Evolutionary conservation across 1,140 invertebrate species (phyloP).

Genomic region (Anastrepha obliqua): DNA sequence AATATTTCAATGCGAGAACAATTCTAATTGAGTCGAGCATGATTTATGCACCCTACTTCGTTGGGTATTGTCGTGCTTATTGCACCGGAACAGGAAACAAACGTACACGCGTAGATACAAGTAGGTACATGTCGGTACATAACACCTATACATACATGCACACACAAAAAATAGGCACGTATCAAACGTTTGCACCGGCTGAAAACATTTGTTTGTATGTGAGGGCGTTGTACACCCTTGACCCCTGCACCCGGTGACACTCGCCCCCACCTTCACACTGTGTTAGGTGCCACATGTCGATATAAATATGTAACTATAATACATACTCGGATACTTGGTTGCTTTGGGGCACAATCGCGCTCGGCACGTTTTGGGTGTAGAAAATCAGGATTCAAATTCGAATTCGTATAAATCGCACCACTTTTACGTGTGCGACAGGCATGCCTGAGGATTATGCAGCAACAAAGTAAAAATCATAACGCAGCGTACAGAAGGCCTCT

Average conservation of each 20-base stretch:
- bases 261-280: background rate
- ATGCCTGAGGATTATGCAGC: slow-evolving; percentile 33
- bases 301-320: background rate
- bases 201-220: background rate
- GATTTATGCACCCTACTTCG: slow-evolving; percentile 35
- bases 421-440: background rate
- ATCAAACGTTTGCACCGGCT: background rate
- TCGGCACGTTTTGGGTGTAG: slow-evolving; percentile 25
- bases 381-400: slow-evolving; percentile 46
- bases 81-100: slow-evolving; percentile 28
- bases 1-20: slow-evolving; percentile 47
- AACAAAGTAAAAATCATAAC: slow-evolving; percentile 28
- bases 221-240: too few species aligned
- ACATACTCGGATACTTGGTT: background rate
- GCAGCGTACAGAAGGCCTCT: background rate
- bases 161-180: background rate
- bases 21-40: slow-evolving; percentile 46
- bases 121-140: too few species aligned
- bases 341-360: background rate
- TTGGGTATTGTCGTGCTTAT: background rate
- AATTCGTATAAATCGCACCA: slow-evolving; percentile 44
- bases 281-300: background rate
- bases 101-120: background rate
- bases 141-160: background rate
- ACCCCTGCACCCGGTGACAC: background rate